Percentiles rank a stretch among this genome's conserved stretches.
phyloP scores from a whole-genome alignment of 2,888 invertebrate genomes.

The Platerodrilus igneus region DNA sequence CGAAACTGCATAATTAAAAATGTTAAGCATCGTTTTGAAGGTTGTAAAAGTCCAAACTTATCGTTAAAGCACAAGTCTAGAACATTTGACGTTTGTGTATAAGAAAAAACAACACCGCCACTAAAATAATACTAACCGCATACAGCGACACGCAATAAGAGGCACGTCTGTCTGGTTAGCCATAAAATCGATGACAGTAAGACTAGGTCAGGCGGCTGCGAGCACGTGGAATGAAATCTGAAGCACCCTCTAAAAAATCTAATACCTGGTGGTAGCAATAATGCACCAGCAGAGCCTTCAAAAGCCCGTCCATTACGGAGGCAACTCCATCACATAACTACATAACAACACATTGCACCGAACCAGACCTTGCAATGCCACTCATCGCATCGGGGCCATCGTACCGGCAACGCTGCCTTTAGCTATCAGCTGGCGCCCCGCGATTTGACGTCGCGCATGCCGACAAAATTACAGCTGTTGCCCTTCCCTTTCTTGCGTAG shows the following conservation, averaged over 20 bases:
- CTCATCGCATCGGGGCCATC: slow-evolving; percentile 68
- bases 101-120: no score
- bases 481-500: slow-evolving; percentile 17
- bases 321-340: slow-evolving; percentile 29
- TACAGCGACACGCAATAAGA: slow-evolving; percentile 20
- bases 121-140: no score
- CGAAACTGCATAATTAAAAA: no score
- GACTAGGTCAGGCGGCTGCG: slow-evolving; percentile 19
- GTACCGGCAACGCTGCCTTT: slow-evolving; percentile 49
- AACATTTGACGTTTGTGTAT: no score
- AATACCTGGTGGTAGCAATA: slow-evolving; percentile 45
- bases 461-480: slow-evolving; percentile 25
- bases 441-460: slow-evolving; percentile 35
- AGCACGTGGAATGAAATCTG: slow-evolving; percentile 19
- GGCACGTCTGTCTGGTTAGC: slow-evolving; percentile 23
- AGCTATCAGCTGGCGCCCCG: slow-evolving; percentile 45
- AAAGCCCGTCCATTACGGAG: slow-evolving; percentile 48
- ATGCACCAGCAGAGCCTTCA: slow-evolving; percentile 47
- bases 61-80: no score
- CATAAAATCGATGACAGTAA: slow-evolving; percentile 20
- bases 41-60: no score
- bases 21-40: no score
- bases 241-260: no score
- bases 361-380: slow-evolving; percentile 55
- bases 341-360: slow-evolving; percentile 47